These are phyloP conservation scores for Acinonyx jubatus DNA, from an alignment of 2,113 vertebrate genomes.

Conservation along the genomic window DNA sequence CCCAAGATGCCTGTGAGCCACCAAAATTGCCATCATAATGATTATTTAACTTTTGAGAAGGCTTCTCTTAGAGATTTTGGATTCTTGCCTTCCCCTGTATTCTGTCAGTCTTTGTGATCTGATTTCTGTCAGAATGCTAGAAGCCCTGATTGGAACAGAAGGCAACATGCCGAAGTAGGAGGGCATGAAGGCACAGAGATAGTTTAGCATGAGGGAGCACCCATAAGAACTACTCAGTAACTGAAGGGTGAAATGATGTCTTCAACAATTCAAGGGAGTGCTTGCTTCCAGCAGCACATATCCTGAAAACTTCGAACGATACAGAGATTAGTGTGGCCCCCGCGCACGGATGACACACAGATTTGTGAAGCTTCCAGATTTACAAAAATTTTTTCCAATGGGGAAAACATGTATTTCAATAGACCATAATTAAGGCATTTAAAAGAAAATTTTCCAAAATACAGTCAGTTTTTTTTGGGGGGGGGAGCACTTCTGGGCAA, in stretches of 20 bases:
- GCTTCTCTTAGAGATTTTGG: neutral
- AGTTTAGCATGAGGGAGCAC: neutral
- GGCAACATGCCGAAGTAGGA: neutral
- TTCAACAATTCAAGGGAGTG: neutral
- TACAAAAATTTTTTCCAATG: no score
- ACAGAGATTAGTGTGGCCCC: no score
- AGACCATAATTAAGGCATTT: neutral
- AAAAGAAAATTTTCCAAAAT: neutral
- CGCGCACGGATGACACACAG: no score
- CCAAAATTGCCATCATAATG: neutral
- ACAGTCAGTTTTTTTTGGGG: neutral
- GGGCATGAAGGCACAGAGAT: neutral
- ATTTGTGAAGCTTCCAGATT: no score
- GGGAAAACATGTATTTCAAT: neutral
- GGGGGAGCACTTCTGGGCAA: neutral
- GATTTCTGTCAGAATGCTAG: neutral
- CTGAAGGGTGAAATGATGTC: neutral
- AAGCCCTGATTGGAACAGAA: neutral
- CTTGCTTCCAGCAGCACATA: no score
- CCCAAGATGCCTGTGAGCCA: neutral
- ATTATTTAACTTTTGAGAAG: conserved; percentile 1
- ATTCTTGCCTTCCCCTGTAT: neutral
- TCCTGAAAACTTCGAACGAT: no score
- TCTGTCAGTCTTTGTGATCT: neutral
- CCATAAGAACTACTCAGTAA: neutral